Evolutionary conservation across 1,140 invertebrate species (phyloP).

Genomic region (Cecropterus lyciades): DNA sequence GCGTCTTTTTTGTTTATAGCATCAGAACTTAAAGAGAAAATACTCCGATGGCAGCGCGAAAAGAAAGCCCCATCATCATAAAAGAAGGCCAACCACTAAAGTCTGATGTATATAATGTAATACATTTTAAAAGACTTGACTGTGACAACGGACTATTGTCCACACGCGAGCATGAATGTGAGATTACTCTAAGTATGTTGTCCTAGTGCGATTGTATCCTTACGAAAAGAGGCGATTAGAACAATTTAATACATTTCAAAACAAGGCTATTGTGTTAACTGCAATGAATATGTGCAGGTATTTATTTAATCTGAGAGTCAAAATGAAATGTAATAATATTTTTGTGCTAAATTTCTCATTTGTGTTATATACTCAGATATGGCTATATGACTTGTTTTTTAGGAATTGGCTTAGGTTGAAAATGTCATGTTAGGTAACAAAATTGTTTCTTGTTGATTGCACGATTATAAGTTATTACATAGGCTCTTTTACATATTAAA

Average conservation of each 20-base stretch:
- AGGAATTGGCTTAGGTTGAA: background rate
- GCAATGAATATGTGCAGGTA: slow-evolving; percentile 11
- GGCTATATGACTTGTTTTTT: slow-evolving; percentile 10
- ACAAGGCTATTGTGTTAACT: slow-evolving; percentile 2
- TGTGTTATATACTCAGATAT: background rate
- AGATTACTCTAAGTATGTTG: slow-evolving; percentile 69
- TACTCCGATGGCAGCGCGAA: slow-evolving; percentile 91
- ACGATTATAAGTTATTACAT: slow-evolving; percentile 11
- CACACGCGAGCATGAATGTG: slow-evolving; percentile 59
- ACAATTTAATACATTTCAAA: slow-evolving; percentile 16
- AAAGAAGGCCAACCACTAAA: slow-evolving; percentile 55
- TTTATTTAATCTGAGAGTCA: slow-evolving; percentile 20
- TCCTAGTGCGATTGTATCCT: slow-evolving; percentile 41
- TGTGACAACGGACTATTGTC: slow-evolving; percentile 69
- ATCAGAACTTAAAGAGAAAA: slow-evolving; percentile 90
- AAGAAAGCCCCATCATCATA: slow-evolving; percentile 82
- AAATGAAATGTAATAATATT: slow-evolving; percentile 19
- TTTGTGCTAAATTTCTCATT: background rate
- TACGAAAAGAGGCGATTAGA: slow-evolving; percentile 24
- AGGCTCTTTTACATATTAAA: background rate
- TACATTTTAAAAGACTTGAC: slow-evolving; percentile 67
- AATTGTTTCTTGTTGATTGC: background rate
- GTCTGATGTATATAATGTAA: slow-evolving; percentile 78
- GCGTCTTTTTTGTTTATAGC: slow-evolving; percentile 80
- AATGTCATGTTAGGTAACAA: background rate